These are phyloP conservation scores for Volucella zonaria DNA, from an alignment of 2,888 invertebrate genomes.

Conservation along the genomic window DNA sequence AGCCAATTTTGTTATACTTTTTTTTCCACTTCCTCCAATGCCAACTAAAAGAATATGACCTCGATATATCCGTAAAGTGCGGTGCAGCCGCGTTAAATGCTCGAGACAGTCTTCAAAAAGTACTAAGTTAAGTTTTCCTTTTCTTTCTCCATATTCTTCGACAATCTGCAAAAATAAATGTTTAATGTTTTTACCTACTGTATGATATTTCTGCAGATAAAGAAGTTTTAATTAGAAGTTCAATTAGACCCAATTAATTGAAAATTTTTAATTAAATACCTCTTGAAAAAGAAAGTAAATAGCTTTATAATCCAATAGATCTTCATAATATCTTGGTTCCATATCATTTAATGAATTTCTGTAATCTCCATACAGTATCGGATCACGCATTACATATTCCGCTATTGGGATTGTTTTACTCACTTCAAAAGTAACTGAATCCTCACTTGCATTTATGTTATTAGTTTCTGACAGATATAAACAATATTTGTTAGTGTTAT, in stretches of 20 bases:
- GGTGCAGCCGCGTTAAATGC: conserved; percentile 93
- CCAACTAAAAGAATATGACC: conserved; percentile 94
- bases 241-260: not conserved
- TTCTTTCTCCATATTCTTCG: conserved; percentile 92
- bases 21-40: conserved; percentile 95
- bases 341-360: conserved; percentile 92
- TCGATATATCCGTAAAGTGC: conserved; percentile 89
- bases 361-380: conserved; percentile 94
- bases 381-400: conserved; percentile 91
- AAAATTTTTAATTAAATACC: conserved; percentile 82
- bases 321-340: conserved; percentile 92
- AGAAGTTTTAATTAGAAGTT: no score
- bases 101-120: conserved; percentile 96
- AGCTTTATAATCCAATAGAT: conserved; percentile 94
- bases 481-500: no score
- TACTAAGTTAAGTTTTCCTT: conserved; percentile 90
- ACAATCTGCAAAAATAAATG: conserved; percentile 85
- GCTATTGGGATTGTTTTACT: conserved; percentile 79
- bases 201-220: no score
- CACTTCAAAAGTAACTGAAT: conserved; percentile 30
- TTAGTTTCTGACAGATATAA: no score
- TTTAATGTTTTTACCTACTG: no score
- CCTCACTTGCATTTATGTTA: conserved; percentile 13
- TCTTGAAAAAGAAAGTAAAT: conserved; percentile 94
- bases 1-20: conserved; percentile 90